Evolutionary conservation across 1,140 invertebrate genomes (phyloP), one percentile per base, ranked within the genome.

Genomic region (Sminthurinus signatus): DNA sequence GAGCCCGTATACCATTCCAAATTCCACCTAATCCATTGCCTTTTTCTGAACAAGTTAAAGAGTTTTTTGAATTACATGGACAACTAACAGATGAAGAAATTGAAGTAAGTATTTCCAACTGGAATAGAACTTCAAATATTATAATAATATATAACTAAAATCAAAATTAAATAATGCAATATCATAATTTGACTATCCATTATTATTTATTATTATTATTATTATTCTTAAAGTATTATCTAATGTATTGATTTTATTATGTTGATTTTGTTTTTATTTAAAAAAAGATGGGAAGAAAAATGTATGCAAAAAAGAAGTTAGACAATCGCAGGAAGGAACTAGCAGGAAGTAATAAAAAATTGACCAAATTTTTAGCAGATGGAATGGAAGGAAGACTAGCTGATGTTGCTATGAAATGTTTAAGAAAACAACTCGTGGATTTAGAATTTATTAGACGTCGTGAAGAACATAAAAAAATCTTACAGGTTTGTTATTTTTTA

Each of bases 401-500:
- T 2, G 28, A 62, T 3, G 50, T 67, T 12, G 63, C 65, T 46
- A 31, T 71, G 31, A 62, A 57, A n/a, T 52, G 39, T 14, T 29
- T 73, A 21, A 50, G 61, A 21, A 29, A 70, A 31, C 72, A 74
- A 42, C 50, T 73, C 2, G 58, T 73, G 29, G 23, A 65, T 17
- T 42, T 59, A 15, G 63, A 70, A 51, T 59, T 68, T 21, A 51
- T 58, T 2, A 44, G 66, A n/a, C 80, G 81, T 27, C 82, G 81
- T 17, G 58, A 67, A 32, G 65, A 72, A 10, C 58, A 72, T 21
- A 75, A 39, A 74, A 48, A 73, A 77, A 17, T 54, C 71, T n/a
- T 66, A 67, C 25, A 74, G 59, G 52, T n/a, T n/a, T n/a, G n/a
- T n/a, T n/a, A n/a, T n/a, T n/a, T n/a, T n/a, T n/a, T n/a, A n/a